These are phyloP conservation scores for Drosophila longiperda DNA, from an alignment of 2,888 invertebrate species.

Conservation along the genomic window DNA sequence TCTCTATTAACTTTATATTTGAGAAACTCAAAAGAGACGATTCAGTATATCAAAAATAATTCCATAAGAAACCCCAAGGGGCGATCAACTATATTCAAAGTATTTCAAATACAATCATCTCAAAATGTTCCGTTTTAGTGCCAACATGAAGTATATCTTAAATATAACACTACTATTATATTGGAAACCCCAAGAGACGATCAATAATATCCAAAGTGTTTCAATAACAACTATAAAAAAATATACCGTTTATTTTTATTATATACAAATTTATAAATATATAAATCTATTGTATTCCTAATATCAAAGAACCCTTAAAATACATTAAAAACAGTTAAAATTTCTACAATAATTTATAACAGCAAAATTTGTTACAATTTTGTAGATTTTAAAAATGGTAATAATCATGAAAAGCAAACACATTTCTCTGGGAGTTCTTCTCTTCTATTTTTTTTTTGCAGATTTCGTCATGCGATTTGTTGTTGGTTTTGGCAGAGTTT, in stretches of 20 bases:
- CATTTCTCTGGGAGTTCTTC: constrained; percentile 28
- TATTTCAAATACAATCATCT: background rate
- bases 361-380: constrained; percentile 22
- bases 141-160: background rate
- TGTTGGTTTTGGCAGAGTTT: constrained; percentile 39
- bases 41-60: too few relatives aligned
- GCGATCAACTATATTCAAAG: background rate
- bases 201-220: background rate
- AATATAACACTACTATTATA: background rate
- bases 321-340: background rate
- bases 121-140: background rate
- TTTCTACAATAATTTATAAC: background rate
- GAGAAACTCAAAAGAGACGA: background rate
- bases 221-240: too few relatives aligned
- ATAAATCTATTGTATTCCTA: background rate
- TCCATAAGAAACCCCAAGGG: background rate
- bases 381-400: constrained; percentile 21
- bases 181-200: background rate
- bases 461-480: constrained; percentile 41
- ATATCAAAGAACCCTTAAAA: background rate
- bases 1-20: background rate
- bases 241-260: background rate
- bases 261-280: too few relatives aligned
- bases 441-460: constrained; percentile 1
- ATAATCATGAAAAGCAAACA: constrained; percentile 30